Evolutionary conservation across 1,140 invertebrate genomes (phyloP).

Genomic region (Lepidurus apus): DNA sequence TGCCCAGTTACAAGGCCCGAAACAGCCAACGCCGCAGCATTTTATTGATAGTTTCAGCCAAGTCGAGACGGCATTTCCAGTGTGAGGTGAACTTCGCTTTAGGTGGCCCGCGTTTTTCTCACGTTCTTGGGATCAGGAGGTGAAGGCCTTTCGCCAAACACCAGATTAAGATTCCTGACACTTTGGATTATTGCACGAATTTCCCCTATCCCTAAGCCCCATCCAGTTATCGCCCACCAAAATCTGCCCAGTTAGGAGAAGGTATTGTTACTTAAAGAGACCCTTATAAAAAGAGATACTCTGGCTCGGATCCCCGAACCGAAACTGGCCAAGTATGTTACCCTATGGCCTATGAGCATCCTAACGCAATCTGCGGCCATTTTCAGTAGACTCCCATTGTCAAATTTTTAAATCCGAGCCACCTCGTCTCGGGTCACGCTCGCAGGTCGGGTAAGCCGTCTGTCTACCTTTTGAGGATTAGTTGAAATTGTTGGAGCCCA

Average conservation of each 20-base stretch:
- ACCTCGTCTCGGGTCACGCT: not conserved
- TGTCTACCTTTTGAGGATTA: not conserved
- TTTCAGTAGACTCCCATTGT: too few species aligned
- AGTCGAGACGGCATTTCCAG: not conserved
- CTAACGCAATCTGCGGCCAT: too few species aligned
- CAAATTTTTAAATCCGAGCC: too few species aligned
- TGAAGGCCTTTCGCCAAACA: not conserved
- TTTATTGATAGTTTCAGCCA: conserved; percentile 7
- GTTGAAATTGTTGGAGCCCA: not conserved
- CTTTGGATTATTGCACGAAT: conserved; percentile 15
- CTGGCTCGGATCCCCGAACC: not conserved
- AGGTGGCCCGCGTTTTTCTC: not conserved
- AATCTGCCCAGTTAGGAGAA: not conserved
- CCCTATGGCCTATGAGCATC: not conserved
- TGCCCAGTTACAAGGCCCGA: not conserved
- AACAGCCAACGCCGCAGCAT: not conserved
- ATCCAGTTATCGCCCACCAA: not conserved
- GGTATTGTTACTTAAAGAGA: conserved; percentile 10
- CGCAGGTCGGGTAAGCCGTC: not conserved
- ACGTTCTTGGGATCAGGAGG: conserved; percentile 12
- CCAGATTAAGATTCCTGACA: conserved; percentile 19
- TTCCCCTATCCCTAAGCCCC: not conserved
- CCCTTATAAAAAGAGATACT: conserved; percentile 11
- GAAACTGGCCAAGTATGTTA: not conserved
- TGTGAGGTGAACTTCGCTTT: not conserved